These are phyloP conservation scores for Drosophila albomicans DNA, from an alignment of 1,140 invertebrate genomes.

Conservation along the genomic window DNA sequence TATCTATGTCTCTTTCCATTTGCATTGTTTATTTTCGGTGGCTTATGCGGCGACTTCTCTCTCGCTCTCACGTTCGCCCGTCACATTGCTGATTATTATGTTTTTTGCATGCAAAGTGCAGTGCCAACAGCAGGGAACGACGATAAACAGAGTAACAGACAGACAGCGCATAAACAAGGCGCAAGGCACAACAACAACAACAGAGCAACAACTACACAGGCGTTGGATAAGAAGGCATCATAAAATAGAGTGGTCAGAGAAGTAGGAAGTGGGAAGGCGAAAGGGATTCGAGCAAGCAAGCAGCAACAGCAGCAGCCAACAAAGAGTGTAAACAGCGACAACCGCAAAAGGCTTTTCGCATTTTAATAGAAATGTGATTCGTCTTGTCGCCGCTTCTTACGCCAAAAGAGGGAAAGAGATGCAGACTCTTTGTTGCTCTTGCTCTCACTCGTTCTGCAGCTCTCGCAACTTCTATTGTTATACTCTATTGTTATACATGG, in stretches of 20 bases:
- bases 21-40: slow-evolving; percentile 74
- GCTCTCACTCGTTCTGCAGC: neutral
- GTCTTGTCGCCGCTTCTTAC: slow-evolving; percentile 48
- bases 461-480: slow-evolving; percentile 35
- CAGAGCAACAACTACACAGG: slow-evolving; percentile 19
- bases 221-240: slow-evolving; percentile 30
- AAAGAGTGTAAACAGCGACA: slow-evolving; percentile 53
- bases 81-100: slow-evolving; percentile 66
- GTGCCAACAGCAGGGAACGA: slow-evolving; percentile 67
- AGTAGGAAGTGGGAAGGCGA: neutral
- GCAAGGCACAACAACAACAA: slow-evolving; percentile 20
- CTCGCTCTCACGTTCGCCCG: slow-evolving; percentile 4
- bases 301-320: slow-evolving; percentile 13
- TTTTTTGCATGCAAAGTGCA: slow-evolving; percentile 82
- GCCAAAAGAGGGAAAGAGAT: neutral
- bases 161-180: slow-evolving; percentile 44
- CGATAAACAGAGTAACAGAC: slow-evolving; percentile 62
- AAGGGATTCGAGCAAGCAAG: neutral
- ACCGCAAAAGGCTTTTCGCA: slow-evolving; percentile 80
- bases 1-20: slow-evolving; percentile 65
- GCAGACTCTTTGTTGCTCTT: neutral
- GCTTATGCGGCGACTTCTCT: slow-evolving; percentile 53
- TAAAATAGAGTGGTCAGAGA: neutral
- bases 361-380: slow-evolving; percentile 81
- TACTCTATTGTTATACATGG: slow-evolving; percentile 30